Conservation (phyloP, 2,888 invertebrate genomes). For the Amaurobius ferox region DNA sequence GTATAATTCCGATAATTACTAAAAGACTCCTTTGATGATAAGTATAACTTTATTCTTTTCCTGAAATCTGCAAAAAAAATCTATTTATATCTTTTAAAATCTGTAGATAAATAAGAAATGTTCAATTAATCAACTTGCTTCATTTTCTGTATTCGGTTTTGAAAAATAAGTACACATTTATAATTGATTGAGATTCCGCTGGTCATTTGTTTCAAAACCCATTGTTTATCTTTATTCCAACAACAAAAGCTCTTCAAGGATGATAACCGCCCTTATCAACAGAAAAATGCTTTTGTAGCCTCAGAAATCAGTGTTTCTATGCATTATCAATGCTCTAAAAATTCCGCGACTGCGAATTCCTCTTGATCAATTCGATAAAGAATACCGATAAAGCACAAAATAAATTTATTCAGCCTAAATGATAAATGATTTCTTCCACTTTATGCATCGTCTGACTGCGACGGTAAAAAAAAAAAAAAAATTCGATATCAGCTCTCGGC, state of each 20-base stretch:
- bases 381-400: conserved; percentile 47
- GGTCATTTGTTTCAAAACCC: not conserved
- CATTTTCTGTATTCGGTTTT: no score
- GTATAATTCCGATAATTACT: no score
- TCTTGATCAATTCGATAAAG: conserved; percentile 53
- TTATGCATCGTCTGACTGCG: conserved; percentile 38
- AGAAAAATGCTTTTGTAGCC: not conserved
- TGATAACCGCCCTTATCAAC: not conserved
- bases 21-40: no score
- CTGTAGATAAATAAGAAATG: no score
- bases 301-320: not conserved
- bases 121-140: no score
- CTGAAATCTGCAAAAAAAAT: no score
- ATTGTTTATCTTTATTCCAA: not conserved
- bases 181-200: not conserved
- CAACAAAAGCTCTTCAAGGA: not conserved
- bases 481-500: conserved; percentile 53
- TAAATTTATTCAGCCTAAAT: conserved; percentile 63
- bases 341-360: not conserved
- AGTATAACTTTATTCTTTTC: no score
- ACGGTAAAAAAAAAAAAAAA: conserved; percentile 22
- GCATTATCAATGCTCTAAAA: conserved; percentile 31
- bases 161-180: not conserved
- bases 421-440: conserved; percentile 61
- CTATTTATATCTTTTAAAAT: no score